Evolutionary conservation across 2,113 vertebrate genomes (phyloP).

Genomic region (Cephalopterus ornatus): DNA sequence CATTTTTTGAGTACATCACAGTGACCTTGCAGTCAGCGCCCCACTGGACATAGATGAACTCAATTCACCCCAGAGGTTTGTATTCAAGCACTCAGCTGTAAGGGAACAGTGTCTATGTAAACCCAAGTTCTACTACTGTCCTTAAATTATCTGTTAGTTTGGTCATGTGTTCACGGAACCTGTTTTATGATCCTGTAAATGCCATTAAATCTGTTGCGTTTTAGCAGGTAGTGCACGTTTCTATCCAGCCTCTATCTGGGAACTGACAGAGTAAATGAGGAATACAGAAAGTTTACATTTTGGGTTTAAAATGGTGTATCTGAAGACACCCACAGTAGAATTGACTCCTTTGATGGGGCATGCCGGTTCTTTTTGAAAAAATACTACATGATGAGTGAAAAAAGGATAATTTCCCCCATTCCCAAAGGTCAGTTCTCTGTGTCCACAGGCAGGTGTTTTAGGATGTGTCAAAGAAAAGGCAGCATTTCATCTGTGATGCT

Average conservation of each 20-base stretch:
- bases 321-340: not conserved
- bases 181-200: slow-evolving; percentile 34
- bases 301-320: not conserved
- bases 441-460: not conserved
- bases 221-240: not conserved
- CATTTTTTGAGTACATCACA: not conserved
- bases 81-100: not conserved
- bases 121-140: not conserved
- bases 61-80: not conserved
- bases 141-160: not conserved
- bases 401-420: not conserved
- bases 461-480: not conserved
- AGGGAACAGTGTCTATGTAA: not conserved
- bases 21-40: not conserved
- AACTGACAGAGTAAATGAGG: not conserved
- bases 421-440: not conserved
- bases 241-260: not conserved
- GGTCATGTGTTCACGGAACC: not conserved
- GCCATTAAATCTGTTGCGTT: not conserved
- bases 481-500: not conserved
- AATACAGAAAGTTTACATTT: not conserved
- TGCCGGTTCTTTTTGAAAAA: not conserved
- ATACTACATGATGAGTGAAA: not conserved
- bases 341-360: not conserved
- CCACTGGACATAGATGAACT: not conserved